These are phyloP conservation scores for Itoplectis maculator DNA, from an alignment of 2,888 invertebrate species.

Conservation along the genomic window DNA sequence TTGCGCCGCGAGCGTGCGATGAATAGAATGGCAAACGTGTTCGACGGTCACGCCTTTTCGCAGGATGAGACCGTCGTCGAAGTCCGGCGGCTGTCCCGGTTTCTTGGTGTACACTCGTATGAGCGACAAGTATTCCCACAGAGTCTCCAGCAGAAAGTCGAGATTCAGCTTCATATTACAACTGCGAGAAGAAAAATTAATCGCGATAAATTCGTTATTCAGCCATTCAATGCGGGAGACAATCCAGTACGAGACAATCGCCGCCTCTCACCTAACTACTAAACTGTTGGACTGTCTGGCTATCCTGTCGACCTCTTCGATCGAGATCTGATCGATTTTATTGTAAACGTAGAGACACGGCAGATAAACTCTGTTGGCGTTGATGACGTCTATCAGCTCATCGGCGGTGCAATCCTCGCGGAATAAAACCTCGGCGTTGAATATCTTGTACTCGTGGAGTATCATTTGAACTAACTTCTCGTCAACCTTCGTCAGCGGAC, in stretches of 20 bases:
- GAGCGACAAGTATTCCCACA: conserved; percentile 97
- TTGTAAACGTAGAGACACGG: conserved; percentile 99
- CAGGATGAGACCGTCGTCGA: conserved; percentile 97
- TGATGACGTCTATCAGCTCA: conserved; percentile 99
- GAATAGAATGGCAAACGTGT: conserved; percentile 98
- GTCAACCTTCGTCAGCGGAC: conserved; percentile 95
- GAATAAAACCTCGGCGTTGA: conserved; percentile 97
- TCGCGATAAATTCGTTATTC: conserved; percentile 4
- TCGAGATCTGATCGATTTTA: conserved; percentile 99
- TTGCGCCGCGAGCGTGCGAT: conserved; percentile 95
- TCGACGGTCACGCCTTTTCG: conserved; percentile 96
- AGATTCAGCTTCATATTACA: conserved; percentile 99
- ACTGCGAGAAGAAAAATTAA: conserved; percentile 86
- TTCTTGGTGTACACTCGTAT: conserved; percentile 99
- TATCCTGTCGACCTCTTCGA: conserved; percentile 98
- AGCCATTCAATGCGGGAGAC: no score
- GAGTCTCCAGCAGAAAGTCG: conserved; percentile 95
- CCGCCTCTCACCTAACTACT: conserved; percentile 92
- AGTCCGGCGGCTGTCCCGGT: conserved; percentile 98
- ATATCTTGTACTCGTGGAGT: conserved; percentile 99
- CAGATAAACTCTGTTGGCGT: conserved; percentile 95
- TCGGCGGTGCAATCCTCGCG: conserved; percentile 98
- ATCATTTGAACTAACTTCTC: conserved; percentile 99
- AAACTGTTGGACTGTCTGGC: conserved; percentile 95
- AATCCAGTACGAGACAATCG: not conserved